A percentile compares a stretch with the other conserved stretches of the same genome.
Conservation (phyloP, 2,888 invertebrate species). For the Sericinus montela region DNA sequence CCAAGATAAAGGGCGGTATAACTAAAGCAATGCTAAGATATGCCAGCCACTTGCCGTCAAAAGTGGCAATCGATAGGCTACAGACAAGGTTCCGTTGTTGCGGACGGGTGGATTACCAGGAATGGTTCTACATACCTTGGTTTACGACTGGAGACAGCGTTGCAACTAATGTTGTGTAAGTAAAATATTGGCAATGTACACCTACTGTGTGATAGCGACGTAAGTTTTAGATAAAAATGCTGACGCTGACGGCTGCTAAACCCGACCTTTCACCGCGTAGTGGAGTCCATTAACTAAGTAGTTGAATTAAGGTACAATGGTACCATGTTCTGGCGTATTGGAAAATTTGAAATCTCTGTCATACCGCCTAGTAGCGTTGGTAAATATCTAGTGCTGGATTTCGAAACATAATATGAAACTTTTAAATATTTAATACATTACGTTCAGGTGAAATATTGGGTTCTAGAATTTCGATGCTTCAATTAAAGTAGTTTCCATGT, state of each 20-base stretch:
- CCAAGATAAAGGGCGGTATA: conserved; percentile 77
- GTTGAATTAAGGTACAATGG: no score
- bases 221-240: no score
- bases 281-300: no score
- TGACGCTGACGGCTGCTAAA: no score
- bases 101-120: conserved; percentile 78
- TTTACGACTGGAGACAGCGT: conserved; percentile 47
- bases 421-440: no score
- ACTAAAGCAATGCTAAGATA: conserved; percentile 80
- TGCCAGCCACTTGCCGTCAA: conserved; percentile 70
- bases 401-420: no score
- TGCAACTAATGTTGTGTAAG: conserved; percentile 41
- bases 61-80: conserved; percentile 77
- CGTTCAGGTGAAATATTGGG: neutral
- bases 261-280: no score
- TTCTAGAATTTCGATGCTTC: neutral
- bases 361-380: no score
- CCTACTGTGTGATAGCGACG: no score
- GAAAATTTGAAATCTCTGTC: no score
- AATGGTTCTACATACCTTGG: conserved; percentile 82
- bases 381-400: no score
- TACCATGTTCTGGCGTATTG: no score
- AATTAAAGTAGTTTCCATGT: neutral
- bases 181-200: conserved; percentile 22
- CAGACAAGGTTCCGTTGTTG: conserved; percentile 82